Evolutionary conservation across 2,888 invertebrate species (phyloP), one percentile per base, ranked within the genome.

Genomic region (Podotricha telesiphe): DNA sequence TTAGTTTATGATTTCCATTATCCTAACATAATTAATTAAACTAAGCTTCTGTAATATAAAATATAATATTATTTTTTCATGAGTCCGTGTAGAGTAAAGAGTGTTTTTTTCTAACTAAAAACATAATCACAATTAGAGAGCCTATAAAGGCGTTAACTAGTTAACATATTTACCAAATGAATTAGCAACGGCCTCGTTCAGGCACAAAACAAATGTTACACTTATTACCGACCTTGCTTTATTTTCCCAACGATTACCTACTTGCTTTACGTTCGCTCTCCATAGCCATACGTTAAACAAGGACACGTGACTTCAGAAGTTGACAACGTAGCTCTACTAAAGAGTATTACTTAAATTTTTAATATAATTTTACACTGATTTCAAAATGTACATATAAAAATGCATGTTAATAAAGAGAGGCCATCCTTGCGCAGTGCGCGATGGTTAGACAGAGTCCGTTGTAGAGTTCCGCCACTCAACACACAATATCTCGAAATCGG

Each of bases 241-340:
- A 65, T 72, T 72, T 70, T 67, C 65, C 17, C 20, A 68, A 50
- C 42, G 56, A 65, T 71, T 68, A 70, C 42, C 40, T 34, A 61
- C 22, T 48, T 65, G 37, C 53, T 34, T 17, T 53, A 61, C 61
- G 70, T 62, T 34, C 40, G 40, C 56, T 45, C 50, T 37, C 19
- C 66, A 37, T 62, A 28, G 6, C 28, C 28, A 6, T 6, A 48
- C 8, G 17, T 47, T 7, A 17, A 61, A 48, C 47, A 47, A 47
- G 34, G 42, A 45, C 22, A 11, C 20, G n/a, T 45, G 48, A 37
- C 17, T 61, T 62, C 34, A 19, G 11, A 28, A 5, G 6, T 15
- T 28, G 19, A 62, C 11, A 10, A 45, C 0, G 10, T 45, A 13
- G n/a, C 3, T 59, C 22, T n/a, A 59, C 6, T 40, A n/a, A 20